phyloP scores from a whole-genome alignment of 2,797 vertebrate species.

The Tamandua tetradactyla region DNA sequence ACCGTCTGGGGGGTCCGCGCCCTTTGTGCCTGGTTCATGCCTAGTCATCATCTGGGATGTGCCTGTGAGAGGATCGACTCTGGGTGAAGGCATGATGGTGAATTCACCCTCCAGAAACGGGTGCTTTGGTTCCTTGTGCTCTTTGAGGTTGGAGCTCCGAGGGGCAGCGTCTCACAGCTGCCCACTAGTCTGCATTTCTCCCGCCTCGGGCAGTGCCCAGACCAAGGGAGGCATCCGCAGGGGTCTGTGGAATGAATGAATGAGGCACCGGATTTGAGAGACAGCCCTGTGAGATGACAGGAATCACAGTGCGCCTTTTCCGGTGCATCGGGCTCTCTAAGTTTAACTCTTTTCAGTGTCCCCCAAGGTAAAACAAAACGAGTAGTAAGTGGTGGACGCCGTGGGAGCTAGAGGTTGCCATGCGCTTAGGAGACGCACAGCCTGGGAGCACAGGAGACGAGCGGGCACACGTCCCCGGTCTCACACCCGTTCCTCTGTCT shows the following conservation, averaged over 20 bases:
- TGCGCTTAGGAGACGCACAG: neutral
- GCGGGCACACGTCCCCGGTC: neutral
- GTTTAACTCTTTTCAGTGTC: fast-evolving
- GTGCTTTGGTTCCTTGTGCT: neutral
- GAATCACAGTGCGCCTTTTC: fast-evolving
- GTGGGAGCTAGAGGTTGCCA: too few species aligned
- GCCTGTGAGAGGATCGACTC: too few species aligned
- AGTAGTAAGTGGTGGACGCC: fast-evolving
- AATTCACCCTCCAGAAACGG: neutral
- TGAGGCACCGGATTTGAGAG: too few species aligned
- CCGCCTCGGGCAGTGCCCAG: neutral
- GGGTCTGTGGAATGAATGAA: neutral
- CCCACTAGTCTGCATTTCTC: neutral
- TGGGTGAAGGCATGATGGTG: neutral
- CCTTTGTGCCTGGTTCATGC: too few species aligned
- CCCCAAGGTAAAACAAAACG: neutral
- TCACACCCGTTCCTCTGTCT: neutral
- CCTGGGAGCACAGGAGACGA: neutral
- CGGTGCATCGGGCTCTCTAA: fast-evolving
- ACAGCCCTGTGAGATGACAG: too few species aligned
- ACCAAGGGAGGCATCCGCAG: neutral
- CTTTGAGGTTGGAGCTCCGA: neutral
- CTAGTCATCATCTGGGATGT: too few species aligned
- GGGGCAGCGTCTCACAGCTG: neutral
- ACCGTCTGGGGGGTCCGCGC: too few species aligned